Base-by-base conservation (phyloP, 64 coral and sea anemone genomes). In the Actinia equina region DNA sequence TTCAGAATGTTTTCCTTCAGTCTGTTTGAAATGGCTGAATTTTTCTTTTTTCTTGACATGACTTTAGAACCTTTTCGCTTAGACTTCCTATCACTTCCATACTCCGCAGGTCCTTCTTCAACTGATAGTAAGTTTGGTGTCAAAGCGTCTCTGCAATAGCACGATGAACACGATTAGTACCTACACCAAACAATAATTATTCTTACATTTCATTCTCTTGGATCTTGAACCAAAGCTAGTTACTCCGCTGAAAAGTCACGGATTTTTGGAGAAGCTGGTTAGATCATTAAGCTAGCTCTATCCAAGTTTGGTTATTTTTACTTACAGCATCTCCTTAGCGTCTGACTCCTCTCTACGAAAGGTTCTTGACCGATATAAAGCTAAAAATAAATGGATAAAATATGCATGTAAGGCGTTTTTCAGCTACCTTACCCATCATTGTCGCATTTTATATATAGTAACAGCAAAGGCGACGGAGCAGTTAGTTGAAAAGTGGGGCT, bases 1-100 rank as follows among this genome's bases (percentile, higher is more conserved):
- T 90, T 96, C 77, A 87, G 17, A 52, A 96, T 96, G 65, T 96
- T 96, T 88, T 96, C 94, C 46, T 89, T 87, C 4, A 96, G 88
- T 63, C 91, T 93, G 44, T 96, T 91, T n/a, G 94, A 93, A 19
- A 67, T 59, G 74, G 44, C 92, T 12, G 74, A 43, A 18, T 58
- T 60, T 76, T 90, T 89, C 49, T 83, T 94, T 6, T 85, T 89
- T 51, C 79, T 82, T 41, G 82, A 84, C 42, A 87, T 88, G 56
- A 44, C 63, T 51, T 89, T 89, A 26, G 91, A 88, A 3, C 83
- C 27, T 80, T 96, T 96, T n/a, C 94, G 85, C 87, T 93, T 96
- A 0, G 92, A 61, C 55, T 79, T 91, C 2, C 94, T 89, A 0
- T 90, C 22, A 37, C 78, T 81, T 49, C 22, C 43, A 12, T 2